phyloP scores from a whole-genome alignment of 2,797 vertebrate species.

The Tragelaphus eurycerus region DNA sequence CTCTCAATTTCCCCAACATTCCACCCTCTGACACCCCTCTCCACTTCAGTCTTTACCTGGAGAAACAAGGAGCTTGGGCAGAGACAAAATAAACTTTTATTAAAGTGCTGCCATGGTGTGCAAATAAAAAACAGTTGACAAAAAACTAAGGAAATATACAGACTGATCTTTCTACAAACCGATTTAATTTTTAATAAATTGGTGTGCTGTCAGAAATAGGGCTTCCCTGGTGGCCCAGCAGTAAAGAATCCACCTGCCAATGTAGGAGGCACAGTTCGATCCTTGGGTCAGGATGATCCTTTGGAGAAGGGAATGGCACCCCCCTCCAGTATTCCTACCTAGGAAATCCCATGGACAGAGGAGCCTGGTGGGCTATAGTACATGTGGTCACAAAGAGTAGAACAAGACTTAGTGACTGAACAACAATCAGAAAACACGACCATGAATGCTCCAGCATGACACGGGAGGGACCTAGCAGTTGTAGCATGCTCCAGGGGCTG shows the following conservation, averaged over 20 bases:
- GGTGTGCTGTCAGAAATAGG: neutral
- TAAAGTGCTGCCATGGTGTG: neutral
- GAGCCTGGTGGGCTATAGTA: neutral
- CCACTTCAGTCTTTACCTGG: neutral
- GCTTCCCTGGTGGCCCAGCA: neutral
- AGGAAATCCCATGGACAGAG: neutral
- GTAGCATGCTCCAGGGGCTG: too few relatives aligned
- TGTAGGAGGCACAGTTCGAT: fast-evolving
- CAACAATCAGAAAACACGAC: neutral
- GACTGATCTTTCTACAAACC: neutral
- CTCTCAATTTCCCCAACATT: neutral
- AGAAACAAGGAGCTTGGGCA: neutral
- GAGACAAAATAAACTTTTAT: neutral
- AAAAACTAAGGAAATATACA: neutral
- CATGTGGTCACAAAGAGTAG: neutral
- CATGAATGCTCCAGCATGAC: neutral
- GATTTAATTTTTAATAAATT: neutral
- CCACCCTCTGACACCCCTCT: neutral
- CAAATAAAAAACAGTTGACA: neutral
- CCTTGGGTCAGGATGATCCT: neutral
- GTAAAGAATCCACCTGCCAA: neutral
- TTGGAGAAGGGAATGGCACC: neutral
- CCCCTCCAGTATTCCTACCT: neutral
- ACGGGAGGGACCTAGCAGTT: neutral
- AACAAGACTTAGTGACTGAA: neutral